Percentiles rank a stretch among this genome's conserved stretches.
Evolutionary conservation across 2,888 invertebrate genomes (phyloP).

Genomic region (Synanthedon andrenaeformis): DNA sequence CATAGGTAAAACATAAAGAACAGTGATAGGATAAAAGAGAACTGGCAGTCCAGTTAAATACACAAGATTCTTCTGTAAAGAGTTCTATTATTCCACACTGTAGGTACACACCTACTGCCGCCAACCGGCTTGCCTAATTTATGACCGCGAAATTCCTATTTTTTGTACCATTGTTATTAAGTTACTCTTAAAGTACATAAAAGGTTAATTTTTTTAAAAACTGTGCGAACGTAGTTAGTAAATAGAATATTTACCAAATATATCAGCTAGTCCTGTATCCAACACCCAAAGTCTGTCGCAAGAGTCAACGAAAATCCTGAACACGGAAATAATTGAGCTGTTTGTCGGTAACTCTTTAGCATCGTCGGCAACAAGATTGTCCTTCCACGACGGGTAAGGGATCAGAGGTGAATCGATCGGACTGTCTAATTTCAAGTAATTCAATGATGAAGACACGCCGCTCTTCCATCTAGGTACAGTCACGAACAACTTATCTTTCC

Average conservation of each 20-base stretch:
- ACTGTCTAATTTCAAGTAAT: constrained; percentile 73
- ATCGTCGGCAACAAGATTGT: constrained; percentile 78
- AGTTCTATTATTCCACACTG: no score
- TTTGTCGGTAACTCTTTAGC: constrained; percentile 63
- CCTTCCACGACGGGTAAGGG: constrained; percentile 83
- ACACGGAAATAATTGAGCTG: constrained; percentile 77
- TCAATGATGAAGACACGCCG: constrained; percentile 78
- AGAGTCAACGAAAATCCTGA: constrained; percentile 78
- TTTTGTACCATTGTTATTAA: no score
- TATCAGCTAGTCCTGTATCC: constrained; percentile 83
- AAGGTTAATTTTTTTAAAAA: no score
- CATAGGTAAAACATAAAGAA: no score
- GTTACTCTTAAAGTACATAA: no score
- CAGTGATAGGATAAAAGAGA: no score
- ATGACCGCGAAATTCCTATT: no score
- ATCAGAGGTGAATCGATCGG: constrained; percentile 78
- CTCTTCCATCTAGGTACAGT: constrained; percentile 78
- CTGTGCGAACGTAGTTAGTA: no score
- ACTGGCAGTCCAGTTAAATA: no score
- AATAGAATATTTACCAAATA: constrained; percentile 65
- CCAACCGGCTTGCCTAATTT: no score
- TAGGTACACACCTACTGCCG: no score
- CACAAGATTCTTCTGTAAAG: no score
- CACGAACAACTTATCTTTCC: constrained; percentile 78
- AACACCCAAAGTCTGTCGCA: constrained; percentile 87